Conservation (phyloP, 2,888 invertebrate genomes). For the Heliconius aoede region DNA sequence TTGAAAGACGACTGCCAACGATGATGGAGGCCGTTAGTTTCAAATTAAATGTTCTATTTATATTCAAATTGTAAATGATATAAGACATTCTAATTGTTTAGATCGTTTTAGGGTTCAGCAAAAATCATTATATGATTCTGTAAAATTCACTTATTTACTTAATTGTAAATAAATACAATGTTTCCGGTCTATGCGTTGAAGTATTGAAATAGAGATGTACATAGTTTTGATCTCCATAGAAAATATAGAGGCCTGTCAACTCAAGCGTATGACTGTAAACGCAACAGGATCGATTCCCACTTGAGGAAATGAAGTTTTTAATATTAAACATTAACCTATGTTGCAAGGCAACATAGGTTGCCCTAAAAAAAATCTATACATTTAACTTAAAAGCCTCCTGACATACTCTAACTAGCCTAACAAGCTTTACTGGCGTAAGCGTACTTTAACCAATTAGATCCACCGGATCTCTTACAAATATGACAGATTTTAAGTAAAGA, state of each 20-base stretch:
- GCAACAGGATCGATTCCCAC: no score
- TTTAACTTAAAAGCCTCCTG: background rate
- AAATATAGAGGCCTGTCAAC: background rate
- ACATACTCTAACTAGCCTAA: background rate
- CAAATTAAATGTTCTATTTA: slow-evolving; percentile 65
- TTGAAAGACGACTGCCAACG: slow-evolving; percentile 63
- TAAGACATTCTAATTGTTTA: slow-evolving; percentile 44
- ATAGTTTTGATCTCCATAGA: background rate
- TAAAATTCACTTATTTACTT: background rate
- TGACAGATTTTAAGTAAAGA: no score
- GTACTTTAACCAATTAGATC: background rate
- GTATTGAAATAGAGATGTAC: background rate
- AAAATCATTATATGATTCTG: background rate
- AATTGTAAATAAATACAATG: background rate
- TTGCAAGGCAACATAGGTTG: no score
- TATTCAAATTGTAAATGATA: slow-evolving; percentile 52
- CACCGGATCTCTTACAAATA: no score
- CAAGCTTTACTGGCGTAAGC: background rate
- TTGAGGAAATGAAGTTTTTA: no score
- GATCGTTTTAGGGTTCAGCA: slow-evolving; percentile 29
- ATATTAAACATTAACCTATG: no score
- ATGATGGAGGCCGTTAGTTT: slow-evolving; percentile 76
- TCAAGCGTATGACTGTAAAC: no score
- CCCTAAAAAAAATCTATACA: background rate
- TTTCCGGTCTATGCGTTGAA: background rate